Base-by-base conservation (phyloP, 2,797 vertebrate species). In the Onychomys leucogaster region DNA sequence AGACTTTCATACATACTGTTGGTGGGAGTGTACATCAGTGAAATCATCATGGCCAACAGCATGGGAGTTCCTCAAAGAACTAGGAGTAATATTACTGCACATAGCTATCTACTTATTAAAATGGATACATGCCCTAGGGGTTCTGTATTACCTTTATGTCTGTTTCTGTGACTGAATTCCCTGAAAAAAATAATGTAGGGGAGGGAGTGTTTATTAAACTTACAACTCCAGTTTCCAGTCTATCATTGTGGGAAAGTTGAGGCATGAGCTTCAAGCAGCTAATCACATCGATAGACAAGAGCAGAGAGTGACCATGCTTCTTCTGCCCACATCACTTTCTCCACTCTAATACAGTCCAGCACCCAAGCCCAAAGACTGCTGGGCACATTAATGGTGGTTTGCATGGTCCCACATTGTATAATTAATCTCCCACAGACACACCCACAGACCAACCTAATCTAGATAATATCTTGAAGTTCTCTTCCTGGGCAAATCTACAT, bases 301-400 rank as follows among this genome's bases (percentile, higher is more conserved):
- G 23, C 46, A 71, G 34, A 52, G 9, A 9, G 13, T 37, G 13
- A 0, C 0, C 34, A 29, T 0, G 49, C 23, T 5, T 27, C 46
- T 71, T 0, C 32, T 55, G 49, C 9, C 27, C 14, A 29, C n/a
- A 13, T 69, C 7, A 52, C 13, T 52, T 13, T 49, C 10, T 49
- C 32, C 13, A 69, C 8, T 17, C 34, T 29, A 55, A 19, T 10
- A 10, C 29, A 86, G 34, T 14, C 12, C 34, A 37, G 11, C 6
- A 52, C 19, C 5, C 21, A 69, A 27, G 37, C 23, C 65, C 23
- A 41, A 27, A 37, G 84, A 61, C 9, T 37, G 34, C 5, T 55
- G 49, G 32, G 17, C 85, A 73, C 25, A 85, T 16, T n/a, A 25
- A n/a, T 9, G 25, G 25, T 73, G 25, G 25, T 19, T 52, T 19